Evolutionary conservation across 2,797 vertebrate species (phyloP), one percentile per base, ranked within the genome.

Genomic region (Knipowitschia caucasica): DNA sequence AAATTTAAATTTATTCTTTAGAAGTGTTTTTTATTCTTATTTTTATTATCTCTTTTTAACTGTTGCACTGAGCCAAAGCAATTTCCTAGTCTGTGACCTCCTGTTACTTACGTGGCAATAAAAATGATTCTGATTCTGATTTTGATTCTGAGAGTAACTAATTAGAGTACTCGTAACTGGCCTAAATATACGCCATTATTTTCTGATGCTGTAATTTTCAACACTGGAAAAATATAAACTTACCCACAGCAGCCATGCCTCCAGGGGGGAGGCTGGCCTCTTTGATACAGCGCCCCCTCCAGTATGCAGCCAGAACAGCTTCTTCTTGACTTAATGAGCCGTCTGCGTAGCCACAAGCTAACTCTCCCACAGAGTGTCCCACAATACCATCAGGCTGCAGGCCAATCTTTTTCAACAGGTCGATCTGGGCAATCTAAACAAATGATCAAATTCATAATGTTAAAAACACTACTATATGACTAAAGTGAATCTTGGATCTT

Each of bases 161-260:
- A n/a, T n/a, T n/a, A n/a, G n/a, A n/a, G n/a, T n/a, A n/a, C n/a
- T n/a, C n/a, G n/a, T n/a, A n/a, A n/a, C n/a, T n/a, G n/a, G n/a
- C n/a, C n/a, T n/a, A n/a, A n/a, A n/a, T n/a, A n/a, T n/a, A n/a
- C n/a, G n/a, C n/a, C n/a, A n/a, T n/a, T n/a, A n/a, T n/a, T n/a
- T n/a, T n/a, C n/a, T n/a, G n/a, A n/a, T n/a, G n/a, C n/a, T n/a
- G n/a, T n/a, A n/a, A n/a, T n/a, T n/a, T n/a, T n/a, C n/a, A n/a
- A n/a, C n/a, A n/a, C n/a, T n/a, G n/a, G n/a, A n/a, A n/a, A n/a
- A n/a, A n/a, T n/a, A n/a, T n/a, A 7, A 27, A 7, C 18, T 2
- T 80, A 99, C 97, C 97, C 0, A 99, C 92, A 29, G 96, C 96
- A 30, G 96, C 97, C 97, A 99, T 99, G 77, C 90, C 91, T 27